phyloP scores from a whole-genome alignment of 1,140 invertebrate species.

The Drosophila ficusphila region DNA sequence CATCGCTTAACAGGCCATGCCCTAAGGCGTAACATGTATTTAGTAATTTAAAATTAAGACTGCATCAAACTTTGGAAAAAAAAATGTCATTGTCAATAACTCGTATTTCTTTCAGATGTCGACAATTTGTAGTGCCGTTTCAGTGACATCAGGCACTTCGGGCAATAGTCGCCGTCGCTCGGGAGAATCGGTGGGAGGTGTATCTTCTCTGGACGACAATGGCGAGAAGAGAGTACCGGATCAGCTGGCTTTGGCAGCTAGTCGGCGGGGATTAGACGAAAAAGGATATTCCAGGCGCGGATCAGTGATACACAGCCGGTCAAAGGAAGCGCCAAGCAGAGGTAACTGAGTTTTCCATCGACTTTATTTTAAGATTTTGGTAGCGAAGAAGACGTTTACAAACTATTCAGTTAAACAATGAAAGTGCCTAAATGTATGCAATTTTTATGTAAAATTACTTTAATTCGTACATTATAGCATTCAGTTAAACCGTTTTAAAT shows the following conservation, averaged over 20 bases:
- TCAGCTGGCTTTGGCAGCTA: slow-evolving; percentile 63
- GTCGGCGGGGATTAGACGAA: slow-evolving; percentile 46
- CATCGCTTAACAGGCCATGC: slow-evolving; percentile 6
- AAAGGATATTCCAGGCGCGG: slow-evolving; percentile 50
- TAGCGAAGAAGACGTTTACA: too few relatives aligned
- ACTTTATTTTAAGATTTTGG: too few relatives aligned
- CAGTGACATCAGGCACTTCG: slow-evolving; percentile 42
- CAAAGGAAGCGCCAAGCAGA: slow-evolving; percentile 42
- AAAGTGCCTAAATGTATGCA: slow-evolving; percentile 1
- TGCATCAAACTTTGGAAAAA: not conserved
- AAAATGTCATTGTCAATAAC: not conserved
- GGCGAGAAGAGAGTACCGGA: slow-evolving; percentile 61
- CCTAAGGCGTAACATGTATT: too few relatives aligned
- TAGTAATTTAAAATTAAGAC: too few relatives aligned
- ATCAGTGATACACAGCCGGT: slow-evolving; percentile 2
- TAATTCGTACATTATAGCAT: too few relatives aligned
- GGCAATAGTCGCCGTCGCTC: slow-evolving; percentile 39
- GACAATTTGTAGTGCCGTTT: slow-evolving; percentile 15
- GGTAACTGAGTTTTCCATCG: slow-evolving; percentile 17
- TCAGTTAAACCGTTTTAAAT: too few relatives aligned
- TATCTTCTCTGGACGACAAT: slow-evolving; percentile 40
- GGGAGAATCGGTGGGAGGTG: slow-evolving; percentile 7
- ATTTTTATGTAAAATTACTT: too few relatives aligned
- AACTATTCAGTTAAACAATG: not conserved
- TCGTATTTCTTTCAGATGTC: slow-evolving; percentile 15